A percentile compares a stretch with the other conserved stretches of the same genome.
These are phyloP conservation scores for Bolborhynchus lineola DNA, from an alignment of 2,113 vertebrate genomes.

Conservation along the genomic window DNA sequence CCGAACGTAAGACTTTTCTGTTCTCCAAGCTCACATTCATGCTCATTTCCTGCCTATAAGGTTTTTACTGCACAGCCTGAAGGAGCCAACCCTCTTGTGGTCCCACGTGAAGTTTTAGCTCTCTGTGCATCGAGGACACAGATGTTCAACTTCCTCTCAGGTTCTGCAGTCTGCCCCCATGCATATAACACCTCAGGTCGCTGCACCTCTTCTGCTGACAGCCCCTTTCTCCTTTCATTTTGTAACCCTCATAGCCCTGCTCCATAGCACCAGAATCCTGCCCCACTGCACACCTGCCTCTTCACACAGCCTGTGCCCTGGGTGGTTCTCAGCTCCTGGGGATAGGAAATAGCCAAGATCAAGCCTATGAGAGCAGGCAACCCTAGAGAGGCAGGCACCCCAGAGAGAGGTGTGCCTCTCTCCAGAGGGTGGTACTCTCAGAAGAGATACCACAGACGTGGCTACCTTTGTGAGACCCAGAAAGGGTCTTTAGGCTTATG, in stretches of 20 bases:
- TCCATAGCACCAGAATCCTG: background rate
- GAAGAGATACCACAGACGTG: background rate
- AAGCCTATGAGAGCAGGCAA: background rate
- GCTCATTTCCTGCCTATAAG: background rate
- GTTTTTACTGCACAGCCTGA: background rate
- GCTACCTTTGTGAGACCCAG: background rate
- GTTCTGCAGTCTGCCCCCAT: background rate
- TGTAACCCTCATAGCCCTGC: background rate
- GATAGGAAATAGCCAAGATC: background rate
- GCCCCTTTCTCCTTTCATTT: background rate
- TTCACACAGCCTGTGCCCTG: background rate
- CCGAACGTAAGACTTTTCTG: background rate
- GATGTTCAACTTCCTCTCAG: background rate
- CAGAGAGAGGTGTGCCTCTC: background rate
- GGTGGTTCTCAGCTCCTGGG: background rate
- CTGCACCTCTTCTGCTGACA: background rate
- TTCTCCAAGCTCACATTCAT: background rate
- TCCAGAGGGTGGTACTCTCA: background rate
- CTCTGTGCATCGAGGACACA: background rate
- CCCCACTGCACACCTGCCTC: background rate
- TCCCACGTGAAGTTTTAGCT: rapidly evolving
- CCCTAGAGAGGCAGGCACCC: background rate
- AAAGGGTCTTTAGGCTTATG: background rate
- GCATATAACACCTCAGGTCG: background rate
- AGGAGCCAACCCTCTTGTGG: background rate